Conservation (phyloP, 2,113 vertebrate species). For the Calcarius ornatus region DNA sequence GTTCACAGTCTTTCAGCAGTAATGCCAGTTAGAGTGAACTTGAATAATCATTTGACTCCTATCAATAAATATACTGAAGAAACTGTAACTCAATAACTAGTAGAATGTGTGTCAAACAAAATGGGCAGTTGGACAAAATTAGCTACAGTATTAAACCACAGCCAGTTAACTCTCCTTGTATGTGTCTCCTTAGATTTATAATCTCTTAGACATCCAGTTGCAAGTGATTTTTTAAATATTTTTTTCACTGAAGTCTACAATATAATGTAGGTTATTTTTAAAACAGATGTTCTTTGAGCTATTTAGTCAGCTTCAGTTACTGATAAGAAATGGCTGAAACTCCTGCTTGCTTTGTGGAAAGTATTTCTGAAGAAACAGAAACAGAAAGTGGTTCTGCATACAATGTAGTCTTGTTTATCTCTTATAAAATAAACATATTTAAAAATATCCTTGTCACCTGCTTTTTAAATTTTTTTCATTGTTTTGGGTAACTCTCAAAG, state of each 20-base stretch:
- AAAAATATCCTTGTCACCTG: neutral
- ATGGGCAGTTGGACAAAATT: neutral
- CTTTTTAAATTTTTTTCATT: neutral
- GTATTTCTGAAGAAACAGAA: neutral
- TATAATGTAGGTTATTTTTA: neutral
- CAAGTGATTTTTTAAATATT: neutral
- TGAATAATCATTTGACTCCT: neutral
- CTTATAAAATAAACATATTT: neutral
- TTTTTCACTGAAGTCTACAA: neutral
- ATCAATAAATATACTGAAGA: neutral
- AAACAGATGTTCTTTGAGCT: neutral
- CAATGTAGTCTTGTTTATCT: neutral
- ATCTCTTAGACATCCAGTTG: neutral
- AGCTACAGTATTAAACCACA: neutral
- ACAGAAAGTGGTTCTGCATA: neutral
- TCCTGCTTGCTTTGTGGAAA: neutral
- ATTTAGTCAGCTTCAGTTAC: neutral
- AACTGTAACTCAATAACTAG: neutral
- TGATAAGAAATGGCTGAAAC: neutral
- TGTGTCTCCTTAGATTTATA: neutral
- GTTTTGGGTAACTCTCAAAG: neutral
- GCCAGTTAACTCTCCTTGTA: neutral
- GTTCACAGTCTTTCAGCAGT: neutral
- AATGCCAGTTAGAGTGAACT: neutral
- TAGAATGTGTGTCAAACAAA: neutral